Percentiles rank a stretch among this genome's conserved stretches.
Conservation (phyloP, 1,140 invertebrate species). For the Zaprionus tsacasi region DNA sequence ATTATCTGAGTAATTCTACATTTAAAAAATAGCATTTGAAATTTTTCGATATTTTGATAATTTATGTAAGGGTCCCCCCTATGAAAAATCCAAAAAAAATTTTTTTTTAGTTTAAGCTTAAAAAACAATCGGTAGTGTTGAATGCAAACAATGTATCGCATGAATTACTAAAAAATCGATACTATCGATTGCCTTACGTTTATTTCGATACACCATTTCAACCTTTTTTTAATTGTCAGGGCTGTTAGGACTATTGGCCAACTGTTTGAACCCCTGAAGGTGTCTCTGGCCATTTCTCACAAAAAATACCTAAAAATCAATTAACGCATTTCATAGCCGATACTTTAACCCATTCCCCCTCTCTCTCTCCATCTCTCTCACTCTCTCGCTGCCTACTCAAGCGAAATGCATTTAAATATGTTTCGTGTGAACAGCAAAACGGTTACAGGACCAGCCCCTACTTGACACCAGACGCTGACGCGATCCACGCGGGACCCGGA, state of each 20-base stretch:
- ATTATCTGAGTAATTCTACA: too few species aligned
- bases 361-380: slow-evolving; percentile 16
- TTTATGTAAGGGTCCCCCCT: too few species aligned
- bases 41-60: too few species aligned
- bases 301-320: slow-evolving; percentile 71
- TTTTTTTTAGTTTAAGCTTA: too few species aligned
- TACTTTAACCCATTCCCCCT: slow-evolving; percentile 43
- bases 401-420: slow-evolving; percentile 75
- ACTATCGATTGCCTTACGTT: too few species aligned
- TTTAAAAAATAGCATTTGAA: too few species aligned
- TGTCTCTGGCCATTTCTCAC: slow-evolving; percentile 30
- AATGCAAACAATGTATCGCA: too few species aligned
- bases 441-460: slow-evolving; percentile 76
- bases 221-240: background rate
- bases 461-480: slow-evolving; percentile 72
- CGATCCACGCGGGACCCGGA: slow-evolving; percentile 25
- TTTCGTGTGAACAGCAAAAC: slow-evolving; percentile 78
- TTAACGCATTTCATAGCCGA: slow-evolving; percentile 68
- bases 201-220: background rate
- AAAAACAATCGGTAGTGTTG: too few species aligned
- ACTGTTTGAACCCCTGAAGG: slow-evolving; percentile 46
- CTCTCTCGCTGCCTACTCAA: slow-evolving; percentile 47
- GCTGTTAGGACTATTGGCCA: slow-evolving; percentile 36
- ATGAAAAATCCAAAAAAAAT: too few species aligned
- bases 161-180: too few species aligned